Conservation (phyloP, 2,797 vertebrate species). For the Margarornis squamiger region DNA sequence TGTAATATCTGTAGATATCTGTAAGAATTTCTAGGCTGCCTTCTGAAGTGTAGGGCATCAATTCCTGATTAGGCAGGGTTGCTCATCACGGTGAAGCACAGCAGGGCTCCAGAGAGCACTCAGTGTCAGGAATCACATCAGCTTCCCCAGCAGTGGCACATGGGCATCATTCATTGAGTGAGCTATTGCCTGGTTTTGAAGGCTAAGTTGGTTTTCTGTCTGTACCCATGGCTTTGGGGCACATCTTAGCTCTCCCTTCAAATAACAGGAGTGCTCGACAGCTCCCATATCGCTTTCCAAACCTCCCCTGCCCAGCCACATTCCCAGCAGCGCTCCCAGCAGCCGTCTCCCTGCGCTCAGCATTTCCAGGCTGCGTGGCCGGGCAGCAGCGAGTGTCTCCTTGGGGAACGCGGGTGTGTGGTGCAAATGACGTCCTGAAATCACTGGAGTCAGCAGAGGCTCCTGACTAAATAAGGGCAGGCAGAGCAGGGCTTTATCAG, state of each 20-base stretch:
- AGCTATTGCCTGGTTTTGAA: neutral
- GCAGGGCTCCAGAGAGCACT: accelerated
- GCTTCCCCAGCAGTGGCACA: accelerated
- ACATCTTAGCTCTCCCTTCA: neutral
- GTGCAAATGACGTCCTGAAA: constrained; percentile 85
- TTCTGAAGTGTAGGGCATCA: neutral
- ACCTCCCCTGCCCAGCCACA: neutral
- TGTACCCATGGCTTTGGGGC: neutral
- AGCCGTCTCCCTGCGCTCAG: constrained; percentile 56
- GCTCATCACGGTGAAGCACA: neutral
- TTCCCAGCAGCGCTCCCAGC: constrained; percentile 37
- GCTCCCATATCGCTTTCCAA: neutral
- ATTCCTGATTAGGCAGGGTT: neutral
- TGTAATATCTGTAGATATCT: neutral
- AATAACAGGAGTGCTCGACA: neutral
- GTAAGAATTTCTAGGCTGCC: neutral
- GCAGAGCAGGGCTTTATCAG: constrained; percentile 82
- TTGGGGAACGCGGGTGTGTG: constrained; percentile 60
- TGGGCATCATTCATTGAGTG: neutral
- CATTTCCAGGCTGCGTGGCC: constrained; percentile 61
- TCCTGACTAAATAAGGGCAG: constrained; percentile 97
- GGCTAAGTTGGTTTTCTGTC: neutral
- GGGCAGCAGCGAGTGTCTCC: constrained; percentile 64
- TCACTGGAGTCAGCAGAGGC: constrained; percentile 82
- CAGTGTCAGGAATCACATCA: accelerated